Evolutionary conservation across 1,140 invertebrate species (phyloP), one percentile per base, ranked within the genome.

Genomic region (Oryctes rhinoceros): DNA sequence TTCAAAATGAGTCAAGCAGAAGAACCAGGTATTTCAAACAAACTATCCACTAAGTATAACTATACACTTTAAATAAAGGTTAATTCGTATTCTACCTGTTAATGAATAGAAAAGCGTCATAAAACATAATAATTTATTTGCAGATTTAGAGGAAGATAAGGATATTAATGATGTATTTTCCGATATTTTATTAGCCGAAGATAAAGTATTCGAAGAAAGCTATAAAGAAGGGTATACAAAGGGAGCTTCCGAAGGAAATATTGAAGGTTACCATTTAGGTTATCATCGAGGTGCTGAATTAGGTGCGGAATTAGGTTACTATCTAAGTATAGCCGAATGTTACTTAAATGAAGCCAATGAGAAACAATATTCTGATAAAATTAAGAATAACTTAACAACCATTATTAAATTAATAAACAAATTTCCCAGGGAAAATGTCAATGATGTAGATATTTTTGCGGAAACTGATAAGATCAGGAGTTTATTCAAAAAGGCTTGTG

Each of bases 111-210:
- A 59, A 10, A 10, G 39, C 53, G 7, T 18, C 30, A 35, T 30
- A 71, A 30, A 71, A 71, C 1, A 5, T 18, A 20, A 62, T 24
- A 0, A 30, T 71, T 37, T 71, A 30, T 35, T 71, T 71, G 1
- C 65, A 76, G 75, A 76, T 15, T 30, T 48, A 47, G 39, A 13
- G 7, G 20, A 77, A 77, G 88, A 90, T 82, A 86, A 85, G 39
- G 91, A 93, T 85, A 92, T 92, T 67, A 93, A 93, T 83, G 91
- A 93, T 84, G 84, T 91, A 2, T 89, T 93, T 77, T 90, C 92
- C 48, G 90, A 91, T 81, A 91, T 93, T 82, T 85, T 91, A 67
- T 85, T 92, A 6, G 88, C 87, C 80, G 93, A 94, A 85, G 91
- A 93, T 49, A 87, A 85, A 80, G 82, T 90, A 79, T 87, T 90